These are phyloP conservation scores for Wasmannia auropunctata DNA, from an alignment of 1,140 invertebrate genomes.

Conservation along the genomic window DNA sequence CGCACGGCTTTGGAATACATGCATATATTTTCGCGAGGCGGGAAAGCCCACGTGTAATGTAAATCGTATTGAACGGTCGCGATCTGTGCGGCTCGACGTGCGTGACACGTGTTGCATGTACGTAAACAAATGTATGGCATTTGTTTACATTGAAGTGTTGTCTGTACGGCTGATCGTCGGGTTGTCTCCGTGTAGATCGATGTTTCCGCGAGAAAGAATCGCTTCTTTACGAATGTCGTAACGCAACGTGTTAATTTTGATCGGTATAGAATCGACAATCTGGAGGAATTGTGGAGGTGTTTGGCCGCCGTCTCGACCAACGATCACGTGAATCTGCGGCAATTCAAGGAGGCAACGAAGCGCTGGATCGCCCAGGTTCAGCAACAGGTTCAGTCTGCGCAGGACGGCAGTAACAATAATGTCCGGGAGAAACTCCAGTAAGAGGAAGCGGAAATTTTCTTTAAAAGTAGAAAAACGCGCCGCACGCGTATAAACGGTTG, in stretches of 20 bases:
- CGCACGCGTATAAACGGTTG: not conserved
- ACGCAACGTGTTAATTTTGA: not conserved
- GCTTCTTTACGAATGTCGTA: not conserved
- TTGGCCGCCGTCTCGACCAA: not conserved
- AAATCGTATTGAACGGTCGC: not conserved
- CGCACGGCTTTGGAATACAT: not conserved
- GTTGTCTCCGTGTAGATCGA: too few relatives aligned
- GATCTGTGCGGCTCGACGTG: not conserved
- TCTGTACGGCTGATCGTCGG: too few relatives aligned
- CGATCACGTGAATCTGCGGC: slow-evolving; percentile 9
- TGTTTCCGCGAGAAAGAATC: not conserved
- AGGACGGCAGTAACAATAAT: not conserved
- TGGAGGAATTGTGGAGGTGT: slow-evolving; percentile 29
- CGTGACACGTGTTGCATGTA: too few relatives aligned
- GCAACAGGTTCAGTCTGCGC: not conserved
- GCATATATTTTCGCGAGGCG: not conserved
- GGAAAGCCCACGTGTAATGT: not conserved
- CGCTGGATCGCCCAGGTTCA: slow-evolving; percentile 10
- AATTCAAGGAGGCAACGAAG: slow-evolving; percentile 43
- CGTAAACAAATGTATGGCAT: not conserved
- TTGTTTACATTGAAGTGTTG: not conserved
- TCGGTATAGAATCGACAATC: slow-evolving; percentile 2
- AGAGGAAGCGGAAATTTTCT: not conserved
- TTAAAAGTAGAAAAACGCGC: not conserved
- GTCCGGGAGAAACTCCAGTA: slow-evolving; percentile 3